These are phyloP conservation scores for Chrysolina americana DNA, from an alignment of 2,888 invertebrate species.

Conservation along the genomic window DNA sequence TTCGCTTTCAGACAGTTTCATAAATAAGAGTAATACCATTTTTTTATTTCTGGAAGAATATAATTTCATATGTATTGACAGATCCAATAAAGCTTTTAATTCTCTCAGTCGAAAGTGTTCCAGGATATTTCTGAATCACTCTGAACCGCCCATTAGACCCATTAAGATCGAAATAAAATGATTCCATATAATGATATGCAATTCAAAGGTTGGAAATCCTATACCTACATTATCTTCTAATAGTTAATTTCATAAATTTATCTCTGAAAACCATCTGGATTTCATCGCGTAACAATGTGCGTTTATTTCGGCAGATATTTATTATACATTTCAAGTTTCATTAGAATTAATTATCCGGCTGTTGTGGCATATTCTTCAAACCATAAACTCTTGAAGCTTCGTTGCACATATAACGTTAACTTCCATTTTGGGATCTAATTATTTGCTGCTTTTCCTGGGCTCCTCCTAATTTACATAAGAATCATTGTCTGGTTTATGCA, in stretches of 20 bases:
- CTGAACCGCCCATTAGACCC: no score
- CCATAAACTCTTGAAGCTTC: neutral
- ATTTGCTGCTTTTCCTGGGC: neutral
- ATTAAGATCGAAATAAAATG: no score
- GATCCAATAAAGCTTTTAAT: no score
- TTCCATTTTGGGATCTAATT: constrained; percentile 9
- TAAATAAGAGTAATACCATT: no score
- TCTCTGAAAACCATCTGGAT: neutral
- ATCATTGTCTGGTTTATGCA: constrained; percentile 19
- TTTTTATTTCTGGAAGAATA: no score
- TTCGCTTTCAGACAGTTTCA: no score
- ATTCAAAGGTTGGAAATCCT: no score
- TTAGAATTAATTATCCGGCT: neutral
- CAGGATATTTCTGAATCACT: no score
- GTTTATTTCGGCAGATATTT: neutral
- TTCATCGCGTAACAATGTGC: neutral
- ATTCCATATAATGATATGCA: no score
- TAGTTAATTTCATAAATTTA: neutral
- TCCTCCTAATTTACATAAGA: constrained; percentile 13
- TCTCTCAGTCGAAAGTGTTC: no score
- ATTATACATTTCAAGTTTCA: neutral
- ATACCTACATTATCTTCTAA: neutral
- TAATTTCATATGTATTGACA: no score
- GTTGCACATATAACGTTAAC: neutral
- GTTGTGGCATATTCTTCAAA: neutral